phyloP scores from a whole-genome alignment of 2,113 vertebrate species.

The Coturnix japonica region DNA sequence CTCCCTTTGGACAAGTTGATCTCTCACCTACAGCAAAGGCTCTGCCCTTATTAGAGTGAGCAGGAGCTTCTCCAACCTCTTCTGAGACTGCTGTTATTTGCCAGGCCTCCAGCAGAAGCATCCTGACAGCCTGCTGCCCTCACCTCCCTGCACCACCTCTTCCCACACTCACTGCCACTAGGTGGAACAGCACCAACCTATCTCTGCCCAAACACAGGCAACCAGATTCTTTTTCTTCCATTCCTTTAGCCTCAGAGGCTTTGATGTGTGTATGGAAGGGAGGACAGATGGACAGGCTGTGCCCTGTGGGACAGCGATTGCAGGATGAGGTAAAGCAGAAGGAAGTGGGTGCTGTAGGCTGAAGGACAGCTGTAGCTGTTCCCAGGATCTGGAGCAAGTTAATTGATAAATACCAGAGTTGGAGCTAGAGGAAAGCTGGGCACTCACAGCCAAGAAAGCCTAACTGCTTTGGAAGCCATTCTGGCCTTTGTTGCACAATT shows the following conservation, averaged over 20 bases:
- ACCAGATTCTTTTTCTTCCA: background rate
- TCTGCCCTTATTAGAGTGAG: background rate
- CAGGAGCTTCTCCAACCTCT: background rate
- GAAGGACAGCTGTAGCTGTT: conserved; percentile 1
- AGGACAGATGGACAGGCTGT: conserved; percentile 3
- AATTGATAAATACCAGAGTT: conserved; percentile 28
- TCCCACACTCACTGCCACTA: background rate
- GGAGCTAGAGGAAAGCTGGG: background rate
- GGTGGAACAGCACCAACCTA: fast-evolving
- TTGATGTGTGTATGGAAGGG: background rate
- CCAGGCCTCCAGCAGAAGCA: background rate
- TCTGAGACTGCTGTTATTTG: background rate
- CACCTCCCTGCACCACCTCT: fast-evolving
- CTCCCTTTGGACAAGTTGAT: background rate
- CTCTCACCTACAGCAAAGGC: conserved; percentile 56
- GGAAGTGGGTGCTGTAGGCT: conserved; percentile 32
- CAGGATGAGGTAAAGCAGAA: conserved; percentile 52
- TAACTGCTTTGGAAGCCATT: background rate
- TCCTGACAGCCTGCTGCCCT: background rate
- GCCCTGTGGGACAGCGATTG: background rate
- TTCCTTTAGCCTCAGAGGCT: background rate
- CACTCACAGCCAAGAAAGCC: conserved; percentile 44
- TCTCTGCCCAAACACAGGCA: background rate
- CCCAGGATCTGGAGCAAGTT: conserved; percentile 17
- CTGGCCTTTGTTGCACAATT: conserved; percentile 18